These are phyloP conservation scores for Limosa lapponica DNA, from an alignment of 2,797 vertebrate genomes.

Conservation along the genomic window DNA sequence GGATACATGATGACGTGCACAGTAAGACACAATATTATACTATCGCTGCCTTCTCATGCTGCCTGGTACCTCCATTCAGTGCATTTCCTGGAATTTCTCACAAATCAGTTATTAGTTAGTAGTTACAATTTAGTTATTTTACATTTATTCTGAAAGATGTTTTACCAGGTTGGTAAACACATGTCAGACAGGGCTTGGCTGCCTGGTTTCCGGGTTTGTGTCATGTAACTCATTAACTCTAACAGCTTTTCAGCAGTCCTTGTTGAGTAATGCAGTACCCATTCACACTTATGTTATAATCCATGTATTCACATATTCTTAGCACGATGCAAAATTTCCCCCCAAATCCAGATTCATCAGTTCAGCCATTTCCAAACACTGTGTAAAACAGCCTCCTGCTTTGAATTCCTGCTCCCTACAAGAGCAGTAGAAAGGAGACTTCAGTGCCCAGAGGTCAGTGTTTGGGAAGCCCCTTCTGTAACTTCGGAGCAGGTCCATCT, in stretches of 20 bases:
- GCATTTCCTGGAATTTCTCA: neutral
- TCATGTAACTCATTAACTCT: neutral
- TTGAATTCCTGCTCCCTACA: neutral
- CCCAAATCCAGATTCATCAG: neutral
- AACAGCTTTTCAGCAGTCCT: neutral
- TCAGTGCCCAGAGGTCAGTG: neutral
- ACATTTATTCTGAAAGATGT: neutral
- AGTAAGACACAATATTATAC: neutral
- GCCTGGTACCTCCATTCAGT: neutral
- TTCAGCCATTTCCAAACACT: neutral
- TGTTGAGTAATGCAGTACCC: neutral
- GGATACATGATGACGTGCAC: neutral
- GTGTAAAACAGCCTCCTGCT: neutral
- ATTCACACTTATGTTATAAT: neutral
- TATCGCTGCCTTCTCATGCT: neutral
- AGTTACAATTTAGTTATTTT: neutral
- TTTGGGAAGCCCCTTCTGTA: neutral
- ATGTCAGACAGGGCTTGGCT: neutral
- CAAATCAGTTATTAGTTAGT: neutral
- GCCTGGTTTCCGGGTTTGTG: neutral
- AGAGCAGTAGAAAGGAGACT: neutral
- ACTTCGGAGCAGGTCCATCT: neutral
- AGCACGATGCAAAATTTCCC: neutral
- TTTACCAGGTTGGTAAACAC: neutral
- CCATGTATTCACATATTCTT: neutral